Base-by-base conservation (phyloP, 2,113 vertebrate species). In the Ardeotis arabs region DNA sequence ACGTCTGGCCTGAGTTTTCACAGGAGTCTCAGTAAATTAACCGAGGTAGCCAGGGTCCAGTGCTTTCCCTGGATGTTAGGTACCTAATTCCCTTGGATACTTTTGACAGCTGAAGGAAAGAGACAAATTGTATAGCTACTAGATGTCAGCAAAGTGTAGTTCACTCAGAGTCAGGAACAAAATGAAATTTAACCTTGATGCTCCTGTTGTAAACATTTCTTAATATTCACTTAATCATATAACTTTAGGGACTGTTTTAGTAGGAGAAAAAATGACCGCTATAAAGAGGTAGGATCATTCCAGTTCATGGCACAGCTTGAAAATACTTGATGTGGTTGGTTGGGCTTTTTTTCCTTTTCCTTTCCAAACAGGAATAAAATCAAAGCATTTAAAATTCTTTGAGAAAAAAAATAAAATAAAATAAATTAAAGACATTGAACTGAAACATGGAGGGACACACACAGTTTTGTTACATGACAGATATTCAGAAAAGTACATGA, bases 401-500 rank as follows among this genome's bases (percentile, higher is more conserved):
- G 27, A 23, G 9, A 10, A 28, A 67, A 84, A 39, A 16, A 21
- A 22, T 39, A 39, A 39, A 16, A 31, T 27, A 47, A 28, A 35
- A 16, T 14, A 17, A 20, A 10, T 10, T 7, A 62, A 62, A 29
- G 6, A 21, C 19, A 45, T 6, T 50, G 1, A 80, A 63, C 13
- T 73, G 15, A 87, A 87, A 59, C 23, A 49, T 4, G 3, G 16
- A 50, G 3, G 7, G 7, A 4, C 0, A 45, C 2, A 45, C 10
- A 33, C 1, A 8, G 24, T 19, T 73, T 77, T 31, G 23, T 50
- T 21, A 9, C 7, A 33, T 6, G 8, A 33, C 59, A 85, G 55
- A 4, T 31, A 1, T 45, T 77, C 11, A 68, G 22, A 83, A 59
- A 3, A 63, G 3, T 44, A 41, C 0, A 0, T 23, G 10, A 78